Evolutionary conservation across 2,797 vertebrate species (phyloP), one percentile per base, ranked within the genome.

Genomic region (Gymnopithys bicolor): DNA sequence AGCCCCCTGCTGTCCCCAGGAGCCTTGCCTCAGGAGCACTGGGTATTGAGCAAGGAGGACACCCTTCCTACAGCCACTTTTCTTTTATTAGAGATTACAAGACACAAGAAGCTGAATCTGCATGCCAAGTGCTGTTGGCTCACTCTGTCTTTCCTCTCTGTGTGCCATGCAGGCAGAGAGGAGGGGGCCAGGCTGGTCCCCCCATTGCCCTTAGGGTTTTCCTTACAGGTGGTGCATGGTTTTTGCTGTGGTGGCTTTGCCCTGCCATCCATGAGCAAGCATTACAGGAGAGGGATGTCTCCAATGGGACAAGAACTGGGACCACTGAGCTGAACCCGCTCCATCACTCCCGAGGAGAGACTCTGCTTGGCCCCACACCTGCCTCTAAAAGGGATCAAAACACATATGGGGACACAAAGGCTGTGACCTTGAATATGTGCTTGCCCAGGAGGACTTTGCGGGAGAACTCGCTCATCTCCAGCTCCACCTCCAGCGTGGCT

Each of bases 391-490:
- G 11, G 32, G 17, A 48, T 97, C 98, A 99, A 95, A 99, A 99
- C 60, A 98, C 98, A 5, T 98, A 99, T 2, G 97, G 98, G 19
- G 99, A 99, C 89, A 99, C 98, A 81, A 98, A 98, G 74, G 97
- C 95, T 1, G 98, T 99, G 86, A 99, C 96, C 94, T 98, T 98
- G 94, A 99, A 99, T 95, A 99, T 97, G 92, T 99, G 99, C 84
- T 98, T 98, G 32, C 98, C 98, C 84, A 99, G 95, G 70, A 98
- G 96, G n/a, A 96, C 93, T 69, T 98, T 97, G 64, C 41, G 97
- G 90, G 99, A 98, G 95, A 98, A 97, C 93, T 99, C 98, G 0
- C 96, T 98, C 99, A 99, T 99, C 97, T 99, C 98, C 96, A 99
- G 97, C 59, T 99, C 98, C 10, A 98, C 98, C 89, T 98, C 98